Conservation (phyloP, 2,113 vertebrate species). For the Sphaerodactylus townsendi region DNA sequence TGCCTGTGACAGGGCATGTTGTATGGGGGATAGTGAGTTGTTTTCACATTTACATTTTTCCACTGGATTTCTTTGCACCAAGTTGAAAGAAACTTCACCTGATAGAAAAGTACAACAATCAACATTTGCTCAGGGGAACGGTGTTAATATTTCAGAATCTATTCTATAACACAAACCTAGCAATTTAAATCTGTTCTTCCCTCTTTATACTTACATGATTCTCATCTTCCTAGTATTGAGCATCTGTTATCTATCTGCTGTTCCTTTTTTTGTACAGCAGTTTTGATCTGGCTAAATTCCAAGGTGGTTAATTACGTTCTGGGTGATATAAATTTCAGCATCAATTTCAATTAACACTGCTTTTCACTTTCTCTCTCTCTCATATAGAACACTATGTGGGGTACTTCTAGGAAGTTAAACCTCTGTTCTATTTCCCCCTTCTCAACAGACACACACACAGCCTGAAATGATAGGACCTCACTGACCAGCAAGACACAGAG, state of each 20-base stretch:
- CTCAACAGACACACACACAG: not conserved
- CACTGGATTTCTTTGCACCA: too few species aligned
- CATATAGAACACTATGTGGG: not conserved
- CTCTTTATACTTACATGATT: not conserved
- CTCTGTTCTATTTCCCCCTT: not conserved
- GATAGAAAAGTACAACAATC: not conserved
- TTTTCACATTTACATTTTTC: too few species aligned
- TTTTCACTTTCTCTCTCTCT: not conserved
- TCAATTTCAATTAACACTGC: not conserved
- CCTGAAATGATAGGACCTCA: not conserved
- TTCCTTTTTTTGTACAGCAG: not conserved
- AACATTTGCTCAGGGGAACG: not conserved
- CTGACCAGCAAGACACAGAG: not conserved
- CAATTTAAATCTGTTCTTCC: not conserved
- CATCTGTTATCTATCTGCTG: not conserved
- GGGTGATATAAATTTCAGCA: not conserved
- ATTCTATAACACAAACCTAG: not conserved
- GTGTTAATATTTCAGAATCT: not conserved
- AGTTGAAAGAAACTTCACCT: not conserved
- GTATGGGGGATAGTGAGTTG: too few species aligned
- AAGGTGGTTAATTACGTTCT: not conserved
- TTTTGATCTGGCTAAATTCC: conserved; percentile 4
- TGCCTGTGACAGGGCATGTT: too few species aligned
- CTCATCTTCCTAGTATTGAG: not conserved
- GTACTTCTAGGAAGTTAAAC: not conserved